A percentile compares a stretch with the other conserved stretches of the same genome.
Conservation (phyloP, 1,140 invertebrate genomes). For the Heliconius hewitsoni region DNA sequence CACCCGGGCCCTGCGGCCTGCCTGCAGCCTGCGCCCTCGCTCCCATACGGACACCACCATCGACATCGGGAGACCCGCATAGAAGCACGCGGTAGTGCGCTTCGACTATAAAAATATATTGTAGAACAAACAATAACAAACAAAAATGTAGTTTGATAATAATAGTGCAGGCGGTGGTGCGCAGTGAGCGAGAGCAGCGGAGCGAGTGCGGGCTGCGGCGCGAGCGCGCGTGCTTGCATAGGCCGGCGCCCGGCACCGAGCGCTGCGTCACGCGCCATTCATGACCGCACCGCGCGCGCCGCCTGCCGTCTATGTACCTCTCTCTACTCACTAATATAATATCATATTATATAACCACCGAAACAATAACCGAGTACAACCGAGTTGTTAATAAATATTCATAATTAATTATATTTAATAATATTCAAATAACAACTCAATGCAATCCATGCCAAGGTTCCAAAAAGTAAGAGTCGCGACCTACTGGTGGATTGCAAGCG, state of each 20-base stretch:
- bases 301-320: conserved; percentile 7
- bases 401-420: too few species aligned
- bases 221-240: conserved; percentile 41
- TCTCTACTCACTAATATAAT: too few species aligned
- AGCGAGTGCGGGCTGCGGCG: conserved; percentile 53
- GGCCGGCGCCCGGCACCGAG: conserved; percentile 32
- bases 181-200: conserved; percentile 47
- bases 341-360: too few species aligned
- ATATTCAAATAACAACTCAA: too few species aligned
- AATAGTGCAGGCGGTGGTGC: conserved; percentile 29
- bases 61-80: too few species aligned
- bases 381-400: too few species aligned
- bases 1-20: conserved; percentile 7
- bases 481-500: too few species aligned
- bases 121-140: background rate
- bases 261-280: conserved; percentile 38
- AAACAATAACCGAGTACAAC: too few species aligned
- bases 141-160: conserved; percentile 3
- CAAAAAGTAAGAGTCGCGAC: too few species aligned
- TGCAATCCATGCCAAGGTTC: too few species aligned
- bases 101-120: background rate
- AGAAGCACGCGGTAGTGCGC: too few species aligned
- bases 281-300: conserved; percentile 35
- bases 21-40: background rate
- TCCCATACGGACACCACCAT: too few species aligned